Conservation (phyloP, 2,113 vertebrate genomes). For the Tinamus guttatus region DNA sequence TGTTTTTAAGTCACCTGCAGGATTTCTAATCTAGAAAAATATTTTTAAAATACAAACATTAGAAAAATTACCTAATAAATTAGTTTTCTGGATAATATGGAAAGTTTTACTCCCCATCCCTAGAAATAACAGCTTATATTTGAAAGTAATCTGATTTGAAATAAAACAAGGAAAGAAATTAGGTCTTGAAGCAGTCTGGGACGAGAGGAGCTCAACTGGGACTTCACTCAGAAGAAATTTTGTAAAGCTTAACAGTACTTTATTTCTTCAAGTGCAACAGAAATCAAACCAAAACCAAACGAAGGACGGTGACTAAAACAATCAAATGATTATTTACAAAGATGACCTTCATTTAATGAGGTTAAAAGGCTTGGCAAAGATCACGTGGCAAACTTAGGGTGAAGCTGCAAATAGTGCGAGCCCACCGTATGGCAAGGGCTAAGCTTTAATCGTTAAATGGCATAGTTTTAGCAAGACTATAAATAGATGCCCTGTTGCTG, state of each 20-base stretch:
- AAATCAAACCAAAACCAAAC: neutral
- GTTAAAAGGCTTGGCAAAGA: slow-evolving; percentile 37
- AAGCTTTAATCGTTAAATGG: neutral
- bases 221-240: neutral
- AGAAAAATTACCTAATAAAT: neutral
- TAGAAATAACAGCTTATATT: neutral
- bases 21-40: neutral
- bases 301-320: neutral
- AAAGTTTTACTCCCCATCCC: neutral
- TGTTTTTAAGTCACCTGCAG: neutral
- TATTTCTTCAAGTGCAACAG: neutral
- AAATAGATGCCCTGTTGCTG: neutral
- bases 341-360: slow-evolving; percentile 44
- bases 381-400: neutral
- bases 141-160: neutral
- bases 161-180: neutral
- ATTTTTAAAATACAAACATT: neutral
- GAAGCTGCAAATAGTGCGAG: neutral
- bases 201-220: neutral
- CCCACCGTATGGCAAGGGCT: neutral
- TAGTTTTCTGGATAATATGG: neutral
- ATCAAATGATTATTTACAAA: neutral
- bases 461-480: neutral
- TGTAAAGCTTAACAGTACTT: neutral
- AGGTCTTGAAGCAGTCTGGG: neutral